A percentile compares a stretch with the other conserved stretches of the same genome.
Evolutionary conservation across 2,797 vertebrate species (phyloP).

Genomic region (Staurois parvus): DNA sequence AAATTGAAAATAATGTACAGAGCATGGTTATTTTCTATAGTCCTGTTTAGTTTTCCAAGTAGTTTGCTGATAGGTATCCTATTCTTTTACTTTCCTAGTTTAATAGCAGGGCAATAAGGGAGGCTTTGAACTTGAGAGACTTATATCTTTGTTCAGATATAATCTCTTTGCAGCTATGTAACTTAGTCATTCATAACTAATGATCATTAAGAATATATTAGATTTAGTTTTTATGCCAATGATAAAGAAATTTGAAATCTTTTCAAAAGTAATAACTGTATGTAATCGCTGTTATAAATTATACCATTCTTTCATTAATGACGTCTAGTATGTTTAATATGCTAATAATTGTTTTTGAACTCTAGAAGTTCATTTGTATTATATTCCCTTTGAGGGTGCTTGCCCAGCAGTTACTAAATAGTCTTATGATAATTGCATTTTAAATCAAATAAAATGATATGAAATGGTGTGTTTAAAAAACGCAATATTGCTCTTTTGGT

Average conservation of each 20-base stretch:
- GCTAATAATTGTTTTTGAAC: not conserved
- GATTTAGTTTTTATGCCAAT: not conserved
- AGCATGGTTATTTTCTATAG: not conserved
- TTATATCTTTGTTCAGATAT: not conserved
- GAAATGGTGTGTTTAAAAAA: not conserved
- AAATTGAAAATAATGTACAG: not conserved
- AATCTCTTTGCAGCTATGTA: not conserved
- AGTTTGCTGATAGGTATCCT: not conserved
- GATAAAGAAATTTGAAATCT: not conserved
- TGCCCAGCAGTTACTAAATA: not conserved
- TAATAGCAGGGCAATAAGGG: not conserved
- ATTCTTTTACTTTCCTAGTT: not conserved
- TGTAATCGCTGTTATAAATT: not conserved
- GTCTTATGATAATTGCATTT: constrained; percentile 4
- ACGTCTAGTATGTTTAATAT: constrained; percentile 19
- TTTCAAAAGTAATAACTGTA: not conserved
- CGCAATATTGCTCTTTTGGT: not conserved
- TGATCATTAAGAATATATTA: not conserved
- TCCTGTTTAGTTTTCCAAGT: not conserved
- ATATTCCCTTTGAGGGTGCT: constrained; percentile 8
- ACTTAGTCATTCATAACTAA: not conserved
- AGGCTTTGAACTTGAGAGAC: not conserved
- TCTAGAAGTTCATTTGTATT: not conserved
- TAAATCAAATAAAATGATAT: not conserved
- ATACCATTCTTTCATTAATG: constrained; percentile 1